A percentile compares a stretch with the other conserved stretches of the same genome.
These are phyloP conservation scores for Pangasianodon hypophthalmus DNA, from an alignment of 2,113 vertebrate genomes.

Conservation along the genomic window DNA sequence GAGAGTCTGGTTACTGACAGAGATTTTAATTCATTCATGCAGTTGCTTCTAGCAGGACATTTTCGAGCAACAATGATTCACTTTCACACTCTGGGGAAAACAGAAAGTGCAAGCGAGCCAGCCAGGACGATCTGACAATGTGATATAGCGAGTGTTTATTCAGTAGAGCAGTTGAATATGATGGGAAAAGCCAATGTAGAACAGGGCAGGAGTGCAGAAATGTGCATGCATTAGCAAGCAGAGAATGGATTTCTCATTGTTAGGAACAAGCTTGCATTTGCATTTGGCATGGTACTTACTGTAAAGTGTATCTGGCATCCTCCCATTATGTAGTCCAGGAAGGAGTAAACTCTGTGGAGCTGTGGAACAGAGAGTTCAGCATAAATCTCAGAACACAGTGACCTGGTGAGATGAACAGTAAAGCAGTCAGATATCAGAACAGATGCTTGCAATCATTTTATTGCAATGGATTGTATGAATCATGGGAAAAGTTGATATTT, in stretches of 20 bases:
- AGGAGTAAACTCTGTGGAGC: conserved; percentile 94
- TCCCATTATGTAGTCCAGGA: conserved; percentile 97
- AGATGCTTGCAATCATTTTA: background rate
- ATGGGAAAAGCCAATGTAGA: background rate
- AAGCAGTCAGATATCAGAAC: background rate
- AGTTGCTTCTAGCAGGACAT: conserved; percentile 46
- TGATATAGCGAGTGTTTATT: background rate
- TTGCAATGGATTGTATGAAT: background rate
- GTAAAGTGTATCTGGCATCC: conserved; percentile 98
- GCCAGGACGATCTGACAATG: background rate
- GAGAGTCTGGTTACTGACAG: conserved; percentile 17
- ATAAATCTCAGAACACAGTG: conserved; percentile 14
- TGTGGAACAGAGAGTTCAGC: conserved; percentile 62
- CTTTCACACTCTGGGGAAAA: conserved; percentile 36
- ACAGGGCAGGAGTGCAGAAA: background rate
- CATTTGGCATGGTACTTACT: conserved; percentile 70
- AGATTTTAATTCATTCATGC: conserved; percentile 54
- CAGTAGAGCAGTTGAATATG: background rate
- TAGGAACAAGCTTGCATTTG: background rate
- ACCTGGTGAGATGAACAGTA: background rate
- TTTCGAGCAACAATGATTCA: conserved; percentile 22
- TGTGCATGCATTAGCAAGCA: background rate
- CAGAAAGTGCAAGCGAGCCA: conserved; percentile 8
- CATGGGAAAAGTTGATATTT: background rate
- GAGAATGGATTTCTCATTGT: background rate